phyloP scores from a whole-genome alignment of 2,113 vertebrate genomes.

The Mugil cephalus region DNA sequence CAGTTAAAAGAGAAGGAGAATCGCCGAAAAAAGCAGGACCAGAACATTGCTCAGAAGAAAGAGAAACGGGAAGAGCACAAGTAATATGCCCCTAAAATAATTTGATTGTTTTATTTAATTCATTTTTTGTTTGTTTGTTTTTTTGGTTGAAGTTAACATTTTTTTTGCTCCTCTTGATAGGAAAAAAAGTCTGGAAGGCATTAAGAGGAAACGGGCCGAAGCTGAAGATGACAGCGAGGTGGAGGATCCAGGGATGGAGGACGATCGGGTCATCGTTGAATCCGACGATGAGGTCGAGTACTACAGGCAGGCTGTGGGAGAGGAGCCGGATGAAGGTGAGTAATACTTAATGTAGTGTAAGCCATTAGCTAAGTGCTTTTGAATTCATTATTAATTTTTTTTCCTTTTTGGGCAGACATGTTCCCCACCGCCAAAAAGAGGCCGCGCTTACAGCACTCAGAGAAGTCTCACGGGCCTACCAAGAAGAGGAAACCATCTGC shows the following conservation, averaged over 20 bases:
- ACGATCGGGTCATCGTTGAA: constrained; percentile 58
- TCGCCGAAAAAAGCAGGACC: constrained; percentile 86
- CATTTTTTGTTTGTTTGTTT: neutral
- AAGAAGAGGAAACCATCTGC: constrained; percentile 75
- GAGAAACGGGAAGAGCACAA: constrained; percentile 82
- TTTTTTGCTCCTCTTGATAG: constrained; percentile 59
- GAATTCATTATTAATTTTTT: neutral
- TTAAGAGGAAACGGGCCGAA: constrained; percentile 78
- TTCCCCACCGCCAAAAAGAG: constrained; percentile 81
- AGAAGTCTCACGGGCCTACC: constrained; percentile 33
- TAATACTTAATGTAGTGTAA: neutral
- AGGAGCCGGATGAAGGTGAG: constrained; percentile 91
- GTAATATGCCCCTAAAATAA: constrained; percentile 64
- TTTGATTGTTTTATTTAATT: neutral
- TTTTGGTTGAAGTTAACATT: neutral
- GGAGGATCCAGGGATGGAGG: constrained; percentile 87
- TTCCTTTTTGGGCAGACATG: constrained; percentile 78
- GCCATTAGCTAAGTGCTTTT: neutral
- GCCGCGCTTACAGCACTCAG: neutral
- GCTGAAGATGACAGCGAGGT: constrained; percentile 85
- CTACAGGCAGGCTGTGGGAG: constrained; percentile 91
- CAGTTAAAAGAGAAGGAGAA: constrained; percentile 83
- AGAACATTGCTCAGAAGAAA: constrained; percentile 84
- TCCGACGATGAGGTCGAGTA: constrained; percentile 91
- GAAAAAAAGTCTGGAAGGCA: constrained; percentile 89